Base-by-base conservation (phyloP, 2,113 vertebrate species). In the Pollimyrus isidori region DNA sequence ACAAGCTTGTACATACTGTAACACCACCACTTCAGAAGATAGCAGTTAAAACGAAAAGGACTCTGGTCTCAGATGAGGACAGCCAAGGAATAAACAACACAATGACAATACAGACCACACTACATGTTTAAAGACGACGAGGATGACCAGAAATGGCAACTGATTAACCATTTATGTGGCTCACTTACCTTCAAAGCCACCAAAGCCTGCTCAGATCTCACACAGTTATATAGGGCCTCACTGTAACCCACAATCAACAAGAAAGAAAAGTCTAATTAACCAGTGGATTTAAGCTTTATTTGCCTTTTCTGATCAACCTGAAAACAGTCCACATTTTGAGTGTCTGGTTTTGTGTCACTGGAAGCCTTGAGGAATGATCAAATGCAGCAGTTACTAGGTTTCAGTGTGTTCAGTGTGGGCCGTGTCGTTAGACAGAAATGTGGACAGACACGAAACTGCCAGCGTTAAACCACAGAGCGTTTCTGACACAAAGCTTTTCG, bases 231-330 rank as follows among this genome's bases (percentile, higher is more conserved):
- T 50, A 50, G 21, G 45, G 35, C 23, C 23, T 46, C 11, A 45
- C 19, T 2, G 10, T 88, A 21, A 48, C 62, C 23, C 42, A 73
- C 58, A 42, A 88, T 11, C 42, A 88, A 46, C 15, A 30, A 21
- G 58, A 30, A 88, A 46, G 19, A 50, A 69, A 73, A 45, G 23
- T 13, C 21, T 35, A 26, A 88, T 88, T 48, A 73, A 69, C 62
- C 62, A 88, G 10, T 50, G 62, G 73, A 69, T 45, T 62, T 4
- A 69, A 88, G 42, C 15, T 88, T 88, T 88, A 88, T 88, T 88
- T 62, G 56, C 35, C 58, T 56, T 88, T 48, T 88, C 42, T 65
- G 35, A n/a, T 30, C 9, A 87, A 39, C 7, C 17, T 26, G 53
- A 88, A 69, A 26, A 69, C 45, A 48, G 58, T 73, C 58, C 87